Percentiles rank a stretch among this genome's conserved stretches.
Conservation (phyloP, 2,888 invertebrate species). For the Lordiphosa fenestrarum region DNA sequence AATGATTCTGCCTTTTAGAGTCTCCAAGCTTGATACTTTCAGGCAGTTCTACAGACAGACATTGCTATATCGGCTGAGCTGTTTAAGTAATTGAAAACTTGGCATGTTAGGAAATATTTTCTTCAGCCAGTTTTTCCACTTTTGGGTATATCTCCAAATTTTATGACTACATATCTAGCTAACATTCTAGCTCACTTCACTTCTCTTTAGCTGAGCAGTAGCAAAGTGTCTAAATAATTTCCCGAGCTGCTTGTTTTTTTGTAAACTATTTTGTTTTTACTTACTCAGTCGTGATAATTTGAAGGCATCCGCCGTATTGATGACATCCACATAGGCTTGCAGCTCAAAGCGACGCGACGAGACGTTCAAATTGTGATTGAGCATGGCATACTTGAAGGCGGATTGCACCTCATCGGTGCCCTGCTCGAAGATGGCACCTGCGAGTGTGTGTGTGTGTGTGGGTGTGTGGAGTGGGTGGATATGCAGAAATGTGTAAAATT, state of each 20-base stretch:
- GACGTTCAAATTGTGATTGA: slow-evolving; percentile 91
- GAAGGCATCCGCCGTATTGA: slow-evolving; percentile 95
- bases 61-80: too few species aligned
- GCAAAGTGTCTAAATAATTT: too few species aligned
- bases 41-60: too few species aligned
- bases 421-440: slow-evolving; percentile 95
- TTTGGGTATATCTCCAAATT: too few species aligned
- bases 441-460: slow-evolving; percentile 41
- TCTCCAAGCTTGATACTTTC: too few species aligned
- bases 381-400: slow-evolving; percentile 94
- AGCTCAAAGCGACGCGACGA: slow-evolving; percentile 90
- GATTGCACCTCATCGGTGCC: slow-evolving; percentile 95
- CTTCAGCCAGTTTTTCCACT: too few species aligned
- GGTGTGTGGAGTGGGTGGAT: slow-evolving; percentile 5
- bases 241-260: neutral
- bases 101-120: too few species aligned
- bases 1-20: too few species aligned
- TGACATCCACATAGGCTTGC: slow-evolving; percentile 93
- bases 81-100: too few species aligned
- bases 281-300: slow-evolving; percentile 94
- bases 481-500: slow-evolving; percentile 30
- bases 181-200: too few species aligned
- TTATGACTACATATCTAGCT: too few species aligned
- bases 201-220: too few species aligned
- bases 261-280: slow-evolving; percentile 72